These are phyloP conservation scores for Hippocampus abdominalis DNA, from an alignment of 2,113 vertebrate genomes.

Conservation along the genomic window DNA sequence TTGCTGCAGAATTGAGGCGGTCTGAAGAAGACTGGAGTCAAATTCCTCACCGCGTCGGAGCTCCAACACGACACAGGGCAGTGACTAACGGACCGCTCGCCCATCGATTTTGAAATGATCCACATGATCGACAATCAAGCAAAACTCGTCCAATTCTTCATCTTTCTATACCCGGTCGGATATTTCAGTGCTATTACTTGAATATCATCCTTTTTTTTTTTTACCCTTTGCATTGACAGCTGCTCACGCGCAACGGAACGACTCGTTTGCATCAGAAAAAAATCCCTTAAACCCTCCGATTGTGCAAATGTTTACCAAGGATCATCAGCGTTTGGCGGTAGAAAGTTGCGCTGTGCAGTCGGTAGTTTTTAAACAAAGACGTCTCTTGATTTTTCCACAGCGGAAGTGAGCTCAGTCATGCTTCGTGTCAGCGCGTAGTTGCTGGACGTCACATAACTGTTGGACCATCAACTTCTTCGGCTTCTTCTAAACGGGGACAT, in stretches of 20 bases:
- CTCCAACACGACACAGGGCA: slow-evolving; percentile 47
- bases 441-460: background rate
- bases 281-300: background rate
- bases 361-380: slow-evolving; percentile 9
- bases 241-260: background rate
- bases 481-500: slow-evolving; percentile 43
- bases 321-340: slow-evolving; percentile 12
- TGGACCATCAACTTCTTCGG: slow-evolving; percentile 12
- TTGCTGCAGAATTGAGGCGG: slow-evolving; percentile 34
- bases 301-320: slow-evolving; percentile 4
- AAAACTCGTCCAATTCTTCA: background rate
- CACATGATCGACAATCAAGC: background rate
- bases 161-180: background rate
- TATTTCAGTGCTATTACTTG: background rate
- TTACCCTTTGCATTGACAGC: background rate
- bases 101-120: slow-evolving; percentile 12
- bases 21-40: slow-evolving; percentile 61
- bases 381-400: slow-evolving; percentile 47
- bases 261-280: background rate
- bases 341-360: background rate
- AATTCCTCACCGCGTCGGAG: slow-evolving; percentile 70
- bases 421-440: slow-evolving; percentile 11
- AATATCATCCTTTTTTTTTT: background rate
- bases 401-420: slow-evolving; percentile 64
- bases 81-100: slow-evolving; percentile 35